Base-by-base conservation (phyloP, 2,888 invertebrate species). In the Tanytarsus gracilentus region DNA sequence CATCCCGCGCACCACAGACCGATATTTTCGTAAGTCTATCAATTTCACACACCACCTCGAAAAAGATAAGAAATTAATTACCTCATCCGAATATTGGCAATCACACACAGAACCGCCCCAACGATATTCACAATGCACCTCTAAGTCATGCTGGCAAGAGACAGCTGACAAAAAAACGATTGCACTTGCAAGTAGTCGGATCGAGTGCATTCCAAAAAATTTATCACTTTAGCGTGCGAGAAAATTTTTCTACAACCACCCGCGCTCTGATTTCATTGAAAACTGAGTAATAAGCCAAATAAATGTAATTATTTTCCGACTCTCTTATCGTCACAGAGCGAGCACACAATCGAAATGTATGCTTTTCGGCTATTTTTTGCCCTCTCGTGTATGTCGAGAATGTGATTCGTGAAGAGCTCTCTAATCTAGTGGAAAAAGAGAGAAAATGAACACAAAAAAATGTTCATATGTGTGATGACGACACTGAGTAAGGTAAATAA, bases 11-110 rank as follows among this genome's bases (percentile, higher is more conserved):
- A n/a, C n/a, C n/a, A n/a, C n/a, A n/a, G n/a, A n/a, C n/a, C n/a
- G n/a, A n/a, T 44, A 25, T 50, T 51, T 26, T 25, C 51, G 9
- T 25, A 9, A n/a, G 7, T 53, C 7, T 30, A 30, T 30, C 30
- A 30, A n/a, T n/a, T n/a, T n/a, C n/a, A n/a, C n/a, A n/a, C n/a
- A n/a, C n/a, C n/a, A n/a, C n/a, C n/a, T n/a, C n/a, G 9, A n/a
- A 33, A 33, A 33, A 29, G 29, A 29, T 7, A 33, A 33, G n/a
- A 33, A 33, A 33, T 33, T n/a, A 33, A 33, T 33, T 33, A 11
- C n/a, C 33, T 33, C 33, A n/a, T 33, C 33, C 33, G 62, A 63
- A 66, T 69, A 68, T 61, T 68, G 67, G 64, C 74, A 74, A 65
- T 74, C 71, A 52, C 74, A 74, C 61, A 70, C 70, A 2, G 49